Base-by-base conservation (phyloP, 1,140 invertebrate genomes). In the Riptortus pedestris region DNA sequence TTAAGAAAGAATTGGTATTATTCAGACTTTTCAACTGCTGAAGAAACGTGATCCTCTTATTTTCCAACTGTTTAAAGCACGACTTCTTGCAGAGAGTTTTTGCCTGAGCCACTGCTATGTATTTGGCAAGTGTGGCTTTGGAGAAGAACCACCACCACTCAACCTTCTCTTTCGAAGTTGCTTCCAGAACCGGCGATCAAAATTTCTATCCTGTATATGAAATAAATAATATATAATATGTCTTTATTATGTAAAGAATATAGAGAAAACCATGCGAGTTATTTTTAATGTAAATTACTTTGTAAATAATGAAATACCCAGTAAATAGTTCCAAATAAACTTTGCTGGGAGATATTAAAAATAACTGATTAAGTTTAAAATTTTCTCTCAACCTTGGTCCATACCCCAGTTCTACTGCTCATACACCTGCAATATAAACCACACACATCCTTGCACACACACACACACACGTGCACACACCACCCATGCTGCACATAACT, bases 151-250 rank as follows among this genome's bases (percentile, higher is more conserved):
- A 1, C 57, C 57, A 4, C 57, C 28, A 33, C 64, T 65, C 2
- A 20, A 55, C 48, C 67, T 45, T 60, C 67, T 68, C 62, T 67
- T 67, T 22, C 66, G 38, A 14, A 69, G 55, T 38, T 69, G 68
- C 47, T 69, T 69, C 68, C 68, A 69, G 57, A 69, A 69, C 33
- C 68, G 61, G 59, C 67, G 52, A 22, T 69, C 68, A 20, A 69
- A 31, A 16, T 60, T 58, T 64, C 66, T 68, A 27, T 69, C 67
- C 65, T 69, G 20, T 24, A 63, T n/a, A n/a, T n/a, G 43, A 33
- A 62, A 62, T 1, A 55, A 45, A 26, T 7, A n/a, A 27, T 16
- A 29, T 38, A 58, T 22, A 62, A 1, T 31, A 33, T 48, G 38
- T 43, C 48, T 58, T 60, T 29, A 47, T 2, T 26, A 24, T 28